Evolutionary conservation across 2,888 invertebrate species (phyloP).

Genomic region (Agrenia bidenticulata): DNA sequence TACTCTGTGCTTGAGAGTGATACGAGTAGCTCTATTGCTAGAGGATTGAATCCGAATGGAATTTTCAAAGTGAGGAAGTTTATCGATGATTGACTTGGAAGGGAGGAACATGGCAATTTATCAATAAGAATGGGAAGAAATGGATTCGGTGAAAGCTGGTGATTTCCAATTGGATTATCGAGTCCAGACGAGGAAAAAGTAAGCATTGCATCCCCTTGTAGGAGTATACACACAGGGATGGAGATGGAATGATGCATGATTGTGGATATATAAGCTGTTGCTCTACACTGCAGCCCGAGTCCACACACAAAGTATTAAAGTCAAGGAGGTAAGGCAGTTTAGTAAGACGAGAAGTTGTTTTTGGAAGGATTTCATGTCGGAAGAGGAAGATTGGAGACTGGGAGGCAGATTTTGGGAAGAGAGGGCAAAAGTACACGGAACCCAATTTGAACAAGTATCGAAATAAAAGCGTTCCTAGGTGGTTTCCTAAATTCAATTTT

Average conservation of each 20-base stretch:
- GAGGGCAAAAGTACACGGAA: conserved; percentile 4
- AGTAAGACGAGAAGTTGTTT: neutral
- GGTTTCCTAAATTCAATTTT: conserved; percentile 38
- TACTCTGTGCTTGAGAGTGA: too few species aligned
- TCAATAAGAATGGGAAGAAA: conserved; percentile 2
- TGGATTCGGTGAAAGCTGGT: neutral
- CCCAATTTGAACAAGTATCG: conserved; percentile 28
- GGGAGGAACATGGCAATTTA: conserved; percentile 7
- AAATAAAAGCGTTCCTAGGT: conserved; percentile 21
- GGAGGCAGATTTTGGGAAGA: conserved; percentile 3
- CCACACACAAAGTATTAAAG: neutral
- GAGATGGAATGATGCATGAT: neutral
- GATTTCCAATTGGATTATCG: conserved; percentile 7
- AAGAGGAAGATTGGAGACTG: conserved; percentile 5
- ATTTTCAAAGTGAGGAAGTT: too few species aligned
- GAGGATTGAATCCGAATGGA: too few species aligned
- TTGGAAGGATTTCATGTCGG: neutral
- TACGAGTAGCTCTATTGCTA: too few species aligned
- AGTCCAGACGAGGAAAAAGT: too few species aligned
- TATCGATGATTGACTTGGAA: conserved; percentile 1
- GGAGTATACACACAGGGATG: too few species aligned
- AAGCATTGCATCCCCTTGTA: too few species aligned
- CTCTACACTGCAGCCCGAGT: neutral
- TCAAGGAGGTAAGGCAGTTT: neutral
- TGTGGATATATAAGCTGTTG: neutral